Base-by-base conservation (phyloP, 2,888 invertebrate species). In the Boloria euphrosyne region DNA sequence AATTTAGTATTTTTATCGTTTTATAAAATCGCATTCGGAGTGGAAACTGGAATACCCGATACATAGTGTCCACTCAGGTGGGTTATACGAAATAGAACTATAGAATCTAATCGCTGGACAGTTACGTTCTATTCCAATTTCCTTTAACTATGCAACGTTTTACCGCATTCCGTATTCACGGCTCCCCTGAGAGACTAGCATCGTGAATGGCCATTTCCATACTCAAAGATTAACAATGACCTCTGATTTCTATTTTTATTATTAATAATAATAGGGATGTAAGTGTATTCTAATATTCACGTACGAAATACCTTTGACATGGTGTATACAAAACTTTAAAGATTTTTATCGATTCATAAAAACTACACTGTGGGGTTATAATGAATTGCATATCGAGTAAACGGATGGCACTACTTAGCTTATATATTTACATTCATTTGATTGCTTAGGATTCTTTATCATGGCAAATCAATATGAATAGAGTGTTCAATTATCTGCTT, bases 181-280 rank as follows among this genome's bases (percentile, higher is more conserved):
- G 66, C 70, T 71, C 72, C 62, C 70, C 67, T 65, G 74, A 68
- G 72, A 68, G 57, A 52, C 50, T 65, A 73, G 72, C 72, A 49
- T 78, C 75, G 81, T 77, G 79, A 80, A 80, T 81, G 83, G 83
- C 80, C 83, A 82, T 78, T 75, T 75, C 68, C 74, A 74, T 71
- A 65, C 62, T 55, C 80, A 79, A 74, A 78, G 76, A 75, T 67
- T 75, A 76, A 71, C 54, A 65, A 66, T 59, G 50, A 66, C 55
- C 55, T 57, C 61, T 46, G 59, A 58, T 52, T 58, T 57, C 58
- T 58, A 31, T 44, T 58, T 58, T 63, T 52, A 58, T 47, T 59
- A 13, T 13, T 13, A 16, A 4, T 4, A 49, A 49, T 16, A 16
- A 49, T 49, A 16, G 7, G 2, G 7, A 38, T 38, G n/a, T 4